Percentiles rank a stretch among this genome's conserved stretches.
Conservation (phyloP, 2,888 invertebrate species). For the Sminthurides aquaticus region DNA sequence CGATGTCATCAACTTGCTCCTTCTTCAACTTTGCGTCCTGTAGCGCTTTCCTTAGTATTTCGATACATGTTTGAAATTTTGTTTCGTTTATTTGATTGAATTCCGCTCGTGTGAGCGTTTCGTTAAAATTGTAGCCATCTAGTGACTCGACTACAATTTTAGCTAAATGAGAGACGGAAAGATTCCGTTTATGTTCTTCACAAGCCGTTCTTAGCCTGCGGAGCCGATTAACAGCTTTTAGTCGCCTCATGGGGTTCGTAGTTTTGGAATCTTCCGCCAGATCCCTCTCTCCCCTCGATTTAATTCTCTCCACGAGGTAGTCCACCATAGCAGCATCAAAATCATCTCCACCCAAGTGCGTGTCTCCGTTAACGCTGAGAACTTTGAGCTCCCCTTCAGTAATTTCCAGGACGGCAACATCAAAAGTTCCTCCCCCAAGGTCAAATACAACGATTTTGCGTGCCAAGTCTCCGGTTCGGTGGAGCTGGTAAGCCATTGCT, state of each 20-base stretch:
- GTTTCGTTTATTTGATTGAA: too few relatives aligned
- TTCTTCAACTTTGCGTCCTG: too few relatives aligned
- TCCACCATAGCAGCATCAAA: conserved; percentile 13
- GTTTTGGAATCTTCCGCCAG: background rate
- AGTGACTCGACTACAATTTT: too few relatives aligned
- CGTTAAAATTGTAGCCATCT: too few relatives aligned
- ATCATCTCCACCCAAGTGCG: too few relatives aligned
- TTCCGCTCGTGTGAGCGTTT: too few relatives aligned
- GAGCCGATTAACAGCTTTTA: background rate
- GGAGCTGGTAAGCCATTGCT: conserved; percentile 7
- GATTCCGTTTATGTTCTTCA: conserved; percentile 6
- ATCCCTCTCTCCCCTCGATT: background rate
- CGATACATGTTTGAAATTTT: too few relatives aligned
- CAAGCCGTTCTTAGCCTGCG: conserved; percentile 1
- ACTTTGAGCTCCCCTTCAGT: background rate
- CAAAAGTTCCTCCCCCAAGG: too few relatives aligned
- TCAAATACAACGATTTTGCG: conserved; percentile 14
- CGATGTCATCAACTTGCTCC: too few relatives aligned
- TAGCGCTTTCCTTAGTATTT: too few relatives aligned
- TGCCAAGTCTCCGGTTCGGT: background rate
- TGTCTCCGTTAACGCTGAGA: background rate
- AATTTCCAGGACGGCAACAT: conserved; percentile 6
- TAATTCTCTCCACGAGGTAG: background rate
- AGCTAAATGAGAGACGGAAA: too few relatives aligned
- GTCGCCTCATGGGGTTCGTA: background rate